These are phyloP conservation scores for Phataginus tricuspis DNA, from an alignment of 2,797 vertebrate species.

Conservation along the genomic window DNA sequence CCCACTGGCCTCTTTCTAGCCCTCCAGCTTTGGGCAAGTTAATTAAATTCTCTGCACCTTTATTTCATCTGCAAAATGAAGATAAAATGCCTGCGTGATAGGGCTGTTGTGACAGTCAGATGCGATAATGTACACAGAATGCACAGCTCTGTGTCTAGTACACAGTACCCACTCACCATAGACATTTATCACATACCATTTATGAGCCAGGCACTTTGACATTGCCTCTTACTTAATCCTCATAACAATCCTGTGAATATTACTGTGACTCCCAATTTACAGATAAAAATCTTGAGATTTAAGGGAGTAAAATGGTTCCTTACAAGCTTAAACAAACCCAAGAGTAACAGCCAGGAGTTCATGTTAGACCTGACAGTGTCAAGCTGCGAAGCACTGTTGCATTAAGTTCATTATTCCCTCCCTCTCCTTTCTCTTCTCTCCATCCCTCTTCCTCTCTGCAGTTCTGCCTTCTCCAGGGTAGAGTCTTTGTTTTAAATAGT, in stretches of 20 bases:
- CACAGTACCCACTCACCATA: neutral
- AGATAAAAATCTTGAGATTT: neutral
- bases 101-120: neutral
- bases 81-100: neutral
- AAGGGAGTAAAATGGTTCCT: neutral
- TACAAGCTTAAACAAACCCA: neutral
- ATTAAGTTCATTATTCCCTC: neutral
- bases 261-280: constrained; percentile 24
- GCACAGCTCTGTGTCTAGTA: neutral
- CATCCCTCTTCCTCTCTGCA: neutral
- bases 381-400: neutral
- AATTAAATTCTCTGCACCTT: neutral
- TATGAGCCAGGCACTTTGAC: neutral
- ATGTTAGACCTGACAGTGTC: neutral
- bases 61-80: constrained; percentile 16
- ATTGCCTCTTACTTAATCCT: neutral
- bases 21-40: neutral
- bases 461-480: neutral
- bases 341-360: neutral
- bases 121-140: neutral
- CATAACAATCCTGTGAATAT: neutral
- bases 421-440: neutral
- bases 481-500: neutral
- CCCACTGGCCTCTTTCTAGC: neutral
- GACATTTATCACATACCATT: neutral